phyloP scores from a whole-genome alignment of 2,888 invertebrate species.

The Clitarchus hookeri region DNA sequence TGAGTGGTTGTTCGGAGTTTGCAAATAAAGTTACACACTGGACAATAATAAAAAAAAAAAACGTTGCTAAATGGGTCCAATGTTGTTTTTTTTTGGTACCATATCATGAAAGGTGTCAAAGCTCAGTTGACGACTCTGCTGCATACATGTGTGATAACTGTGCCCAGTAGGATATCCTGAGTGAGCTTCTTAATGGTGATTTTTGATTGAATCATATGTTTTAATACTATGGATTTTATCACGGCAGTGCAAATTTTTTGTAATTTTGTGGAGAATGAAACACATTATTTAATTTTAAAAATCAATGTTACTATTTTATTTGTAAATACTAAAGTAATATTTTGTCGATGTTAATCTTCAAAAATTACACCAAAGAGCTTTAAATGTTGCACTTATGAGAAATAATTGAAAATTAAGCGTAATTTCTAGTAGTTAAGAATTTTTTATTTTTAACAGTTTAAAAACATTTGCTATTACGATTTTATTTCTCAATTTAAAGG shows the following conservation, averaged over 20 bases:
- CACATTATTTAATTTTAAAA: background rate
- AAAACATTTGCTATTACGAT: background rate
- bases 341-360: background rate
- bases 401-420: background rate
- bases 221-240: background rate
- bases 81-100: background rate
- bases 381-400: background rate
- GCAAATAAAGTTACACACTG: background rate
- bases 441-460: background rate
- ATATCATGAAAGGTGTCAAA: background rate
- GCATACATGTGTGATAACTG: conserved; percentile 1
- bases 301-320: background rate
- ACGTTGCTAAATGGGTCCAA: background rate
- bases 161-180: background rate
- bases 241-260: background rate
- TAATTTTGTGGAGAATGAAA: background rate
- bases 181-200: too few relatives aligned
- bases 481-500: background rate
- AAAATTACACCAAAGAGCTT: background rate
- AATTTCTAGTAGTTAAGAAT: background rate
- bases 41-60: background rate
- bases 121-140: background rate
- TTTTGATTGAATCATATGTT: background rate
- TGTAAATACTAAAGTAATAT: background rate
- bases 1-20: background rate